Percentiles rank a stretch among this genome's conserved stretches.
Conservation (phyloP, 2,888 invertebrate genomes). For the Lycaena phlaeas region DNA sequence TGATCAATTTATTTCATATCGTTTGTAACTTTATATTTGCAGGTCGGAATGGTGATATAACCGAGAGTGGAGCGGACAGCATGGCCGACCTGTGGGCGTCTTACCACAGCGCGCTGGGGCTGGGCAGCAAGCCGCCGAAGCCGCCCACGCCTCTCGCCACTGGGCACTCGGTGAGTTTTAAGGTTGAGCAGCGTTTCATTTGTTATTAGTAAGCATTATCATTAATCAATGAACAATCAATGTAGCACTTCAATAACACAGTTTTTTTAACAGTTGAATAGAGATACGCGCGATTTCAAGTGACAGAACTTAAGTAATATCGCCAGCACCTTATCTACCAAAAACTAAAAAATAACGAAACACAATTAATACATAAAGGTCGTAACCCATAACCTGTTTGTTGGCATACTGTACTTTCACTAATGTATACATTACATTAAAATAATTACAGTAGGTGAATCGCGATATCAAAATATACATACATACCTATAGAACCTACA, state of each 20-base stretch:
- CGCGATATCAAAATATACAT: no score
- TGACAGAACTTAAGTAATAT: no score
- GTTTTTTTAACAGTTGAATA: neutral
- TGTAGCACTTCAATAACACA: neutral
- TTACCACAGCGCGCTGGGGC: constrained; percentile 84
- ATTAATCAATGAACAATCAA: neutral
- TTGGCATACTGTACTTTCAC: no score
- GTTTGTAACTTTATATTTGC: constrained; percentile 20
- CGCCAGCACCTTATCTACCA: no score
- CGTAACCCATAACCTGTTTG: no score
- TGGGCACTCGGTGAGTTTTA: constrained; percentile 80
- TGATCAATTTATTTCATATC: no score
- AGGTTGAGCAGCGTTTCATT: constrained; percentile 65
- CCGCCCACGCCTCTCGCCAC: constrained; percentile 67
- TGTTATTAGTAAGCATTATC: constrained; percentile 9
- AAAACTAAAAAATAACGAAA: no score
- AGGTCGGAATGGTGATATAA: constrained; percentile 76
- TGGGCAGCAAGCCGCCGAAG: constrained; percentile 71
- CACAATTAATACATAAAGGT: no score
- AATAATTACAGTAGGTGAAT: no score
- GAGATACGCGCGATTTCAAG: no score
- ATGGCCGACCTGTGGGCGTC: constrained; percentile 91
- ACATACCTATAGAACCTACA: no score
- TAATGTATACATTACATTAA: no score
- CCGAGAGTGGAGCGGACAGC: constrained; percentile 76